Evolutionary conservation across 2,797 vertebrate species (phyloP).

Genomic region (Crypturellus tataupa): DNA sequence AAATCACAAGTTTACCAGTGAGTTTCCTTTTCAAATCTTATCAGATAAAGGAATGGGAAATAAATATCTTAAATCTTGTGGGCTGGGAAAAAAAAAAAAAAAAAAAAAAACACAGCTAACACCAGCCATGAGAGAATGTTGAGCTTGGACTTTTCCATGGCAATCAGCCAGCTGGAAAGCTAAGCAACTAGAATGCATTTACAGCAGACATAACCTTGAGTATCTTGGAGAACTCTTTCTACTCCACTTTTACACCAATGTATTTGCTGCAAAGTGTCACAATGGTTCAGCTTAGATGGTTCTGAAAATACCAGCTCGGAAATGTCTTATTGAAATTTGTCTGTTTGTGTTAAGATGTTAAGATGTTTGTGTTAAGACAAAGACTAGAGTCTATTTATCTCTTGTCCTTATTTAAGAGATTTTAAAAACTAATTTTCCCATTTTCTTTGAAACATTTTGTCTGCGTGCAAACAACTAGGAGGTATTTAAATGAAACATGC

Average conservation of each 20-base stretch:
- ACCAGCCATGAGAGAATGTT: conserved; percentile 14
- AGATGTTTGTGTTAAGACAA: neutral
- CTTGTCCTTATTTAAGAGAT: neutral
- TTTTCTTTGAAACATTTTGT: neutral
- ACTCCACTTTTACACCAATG: neutral
- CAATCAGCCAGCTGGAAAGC: conserved; percentile 51
- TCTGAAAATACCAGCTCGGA: neutral
- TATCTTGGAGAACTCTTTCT: neutral
- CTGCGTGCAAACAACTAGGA: neutral
- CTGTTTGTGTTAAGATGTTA: neutral
- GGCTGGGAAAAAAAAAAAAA: conserved; percentile 37
- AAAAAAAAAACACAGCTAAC: conserved; percentile 42
- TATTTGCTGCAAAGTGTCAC: neutral
- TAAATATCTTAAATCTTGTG: conserved; percentile 5
- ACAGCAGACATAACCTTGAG: conserved; percentile 32
- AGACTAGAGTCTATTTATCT: neutral
- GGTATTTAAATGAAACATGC: neutral
- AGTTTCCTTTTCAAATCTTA: conserved; percentile 24
- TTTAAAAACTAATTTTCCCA: neutral
- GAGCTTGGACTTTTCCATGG: conserved; percentile 54
- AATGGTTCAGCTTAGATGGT: neutral
- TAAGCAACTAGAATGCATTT: conserved; percentile 29
- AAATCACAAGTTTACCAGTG: conserved; percentile 6
- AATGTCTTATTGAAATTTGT: neutral
- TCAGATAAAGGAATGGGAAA: conserved; percentile 35